These are phyloP conservation scores for Lepisosteus osseus DNA, from an alignment of 2,113 vertebrate species.

Conservation along the genomic window DNA sequence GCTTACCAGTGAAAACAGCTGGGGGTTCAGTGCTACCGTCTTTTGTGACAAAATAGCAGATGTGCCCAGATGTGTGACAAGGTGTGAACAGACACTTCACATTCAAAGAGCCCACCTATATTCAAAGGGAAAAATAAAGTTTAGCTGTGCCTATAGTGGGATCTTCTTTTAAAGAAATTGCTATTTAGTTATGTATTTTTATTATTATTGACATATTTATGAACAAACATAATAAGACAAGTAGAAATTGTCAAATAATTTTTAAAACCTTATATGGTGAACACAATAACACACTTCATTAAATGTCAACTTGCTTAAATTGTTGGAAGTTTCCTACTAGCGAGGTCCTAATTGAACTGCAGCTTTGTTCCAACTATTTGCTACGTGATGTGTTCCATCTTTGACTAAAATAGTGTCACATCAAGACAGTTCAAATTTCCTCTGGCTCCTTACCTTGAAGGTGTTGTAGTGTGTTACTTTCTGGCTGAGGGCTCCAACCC, in stretches of 20 bases:
- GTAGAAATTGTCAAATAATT: too few species aligned
- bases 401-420: too few species aligned
- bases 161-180: neutral
- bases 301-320: too few species aligned
- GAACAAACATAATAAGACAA: neutral
- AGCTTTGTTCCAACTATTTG: too few species aligned
- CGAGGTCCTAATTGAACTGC: too few species aligned
- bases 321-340: too few species aligned
- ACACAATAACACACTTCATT: too few species aligned
- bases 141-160: neutral
- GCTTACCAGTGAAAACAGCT: slow-evolving; percentile 88
- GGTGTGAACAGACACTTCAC: slow-evolving; percentile 92
- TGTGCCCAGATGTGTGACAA: slow-evolving; percentile 94
- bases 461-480: slow-evolving; percentile 82
- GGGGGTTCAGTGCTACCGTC: slow-evolving; percentile 80
- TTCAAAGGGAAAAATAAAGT: slow-evolving; percentile 18
- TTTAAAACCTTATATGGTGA: too few species aligned
- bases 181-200: neutral
- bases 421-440: too few species aligned
- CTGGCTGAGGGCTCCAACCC: slow-evolving; percentile 84
- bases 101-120: slow-evolving; percentile 84
- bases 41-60: slow-evolving; percentile 93
- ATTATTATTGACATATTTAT: neutral
- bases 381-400: too few species aligned
- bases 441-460: slow-evolving; percentile 70